These are phyloP conservation scores for Papilio dardanus DNA, from an alignment of 1,140 invertebrate genomes.

Conservation along the genomic window DNA sequence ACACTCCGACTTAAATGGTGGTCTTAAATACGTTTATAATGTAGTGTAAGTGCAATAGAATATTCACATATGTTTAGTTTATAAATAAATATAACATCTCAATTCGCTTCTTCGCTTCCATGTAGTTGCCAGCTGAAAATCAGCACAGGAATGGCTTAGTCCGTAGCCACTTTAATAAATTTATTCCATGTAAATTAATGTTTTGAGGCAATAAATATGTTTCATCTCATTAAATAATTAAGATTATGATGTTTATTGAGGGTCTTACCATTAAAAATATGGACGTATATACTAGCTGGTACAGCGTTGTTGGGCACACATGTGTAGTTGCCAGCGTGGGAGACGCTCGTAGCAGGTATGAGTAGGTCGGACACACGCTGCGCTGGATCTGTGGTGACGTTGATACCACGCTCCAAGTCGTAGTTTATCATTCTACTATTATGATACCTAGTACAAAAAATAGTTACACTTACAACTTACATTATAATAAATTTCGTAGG, in stretches of 20 bases:
- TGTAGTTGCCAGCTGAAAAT: too few relatives aligned
- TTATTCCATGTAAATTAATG: too few relatives aligned
- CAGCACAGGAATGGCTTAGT: too few relatives aligned
- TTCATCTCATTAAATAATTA: neutral
- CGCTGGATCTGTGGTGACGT: constrained; percentile 87
- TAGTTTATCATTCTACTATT: constrained; percentile 95
- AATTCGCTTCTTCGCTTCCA: too few relatives aligned
- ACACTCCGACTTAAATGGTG: neutral
- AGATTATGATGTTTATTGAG: neutral
- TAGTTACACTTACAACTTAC: too few relatives aligned
- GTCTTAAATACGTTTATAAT: neutral
- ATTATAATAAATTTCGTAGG: too few relatives aligned
- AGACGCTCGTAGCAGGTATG: constrained; percentile 72
- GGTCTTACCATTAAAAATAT: constrained; percentile 82
- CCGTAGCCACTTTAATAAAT: too few relatives aligned
- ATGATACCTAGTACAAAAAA: constrained; percentile 85
- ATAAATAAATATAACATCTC: too few relatives aligned
- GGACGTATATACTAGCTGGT: constrained; percentile 91
- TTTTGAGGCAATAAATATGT: neutral
- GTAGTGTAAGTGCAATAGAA: neutral
- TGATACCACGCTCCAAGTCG: constrained; percentile 91
- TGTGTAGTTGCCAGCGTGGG: constrained; percentile 93
- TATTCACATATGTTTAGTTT: neutral
- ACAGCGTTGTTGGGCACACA: constrained; percentile 93
- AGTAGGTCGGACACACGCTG: constrained; percentile 75